Evolutionary conservation across 2,113 vertebrate species (phyloP).

Genomic region (Gobio gobio): DNA sequence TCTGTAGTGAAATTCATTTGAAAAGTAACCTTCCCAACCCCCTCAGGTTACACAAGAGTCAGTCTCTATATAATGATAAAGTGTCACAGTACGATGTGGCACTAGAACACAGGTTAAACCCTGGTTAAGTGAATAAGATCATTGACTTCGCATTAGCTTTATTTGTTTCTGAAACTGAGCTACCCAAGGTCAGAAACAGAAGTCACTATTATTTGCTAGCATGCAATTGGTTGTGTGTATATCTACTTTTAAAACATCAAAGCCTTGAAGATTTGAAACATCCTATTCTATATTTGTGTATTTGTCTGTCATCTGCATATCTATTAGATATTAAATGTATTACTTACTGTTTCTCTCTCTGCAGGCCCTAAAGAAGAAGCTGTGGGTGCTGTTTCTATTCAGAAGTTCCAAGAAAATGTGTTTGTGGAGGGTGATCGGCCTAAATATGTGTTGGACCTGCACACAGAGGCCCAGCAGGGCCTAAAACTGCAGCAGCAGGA

Average conservation of each 20-base stretch:
- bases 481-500: conserved; percentile 89
- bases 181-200: neutral
- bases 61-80: neutral
- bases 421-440: conserved; percentile 87
- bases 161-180: neutral
- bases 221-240: neutral
- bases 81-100: conserved; percentile 5
- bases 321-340: neutral
- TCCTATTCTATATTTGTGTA: neutral
- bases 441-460: conserved; percentile 89
- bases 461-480: conserved; percentile 89
- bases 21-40: too few species aligned
- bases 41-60: neutral
- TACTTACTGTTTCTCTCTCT: conserved; percentile 26
- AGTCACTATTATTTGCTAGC: neutral
- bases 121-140: neutral
- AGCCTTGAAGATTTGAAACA: neutral
- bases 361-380: conserved; percentile 70
- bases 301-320: neutral
- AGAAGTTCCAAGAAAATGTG: conserved; percentile 85
- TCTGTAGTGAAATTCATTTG: too few species aligned
- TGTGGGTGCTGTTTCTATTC: conserved; percentile 68
- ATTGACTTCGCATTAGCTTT: conserved; percentile 1
- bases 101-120: neutral
- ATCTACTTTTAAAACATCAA: neutral